A percentile compares a stretch with the other conserved stretches of the same genome.
Evolutionary conservation across 2,113 vertebrate species (phyloP).

Genomic region (Illadopsis cleaveri): DNA sequence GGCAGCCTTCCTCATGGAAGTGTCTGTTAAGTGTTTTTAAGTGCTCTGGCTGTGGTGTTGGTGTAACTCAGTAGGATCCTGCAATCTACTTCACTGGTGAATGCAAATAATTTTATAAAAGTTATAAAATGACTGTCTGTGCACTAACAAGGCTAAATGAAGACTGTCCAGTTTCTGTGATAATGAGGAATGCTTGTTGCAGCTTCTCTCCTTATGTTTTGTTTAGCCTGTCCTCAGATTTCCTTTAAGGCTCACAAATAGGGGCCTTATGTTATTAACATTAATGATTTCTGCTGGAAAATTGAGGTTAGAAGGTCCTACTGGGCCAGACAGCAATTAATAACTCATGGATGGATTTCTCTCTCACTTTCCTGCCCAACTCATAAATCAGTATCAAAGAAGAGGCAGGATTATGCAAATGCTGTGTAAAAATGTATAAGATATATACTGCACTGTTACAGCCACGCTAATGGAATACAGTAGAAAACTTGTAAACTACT

Average conservation of each 20-base stretch:
- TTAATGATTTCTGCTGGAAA: conserved; percentile 60
- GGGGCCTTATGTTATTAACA: conserved; percentile 39
- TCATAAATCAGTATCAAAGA: conserved; percentile 59
- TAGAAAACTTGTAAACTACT: not conserved
- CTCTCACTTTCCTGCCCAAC: conserved; percentile 52
- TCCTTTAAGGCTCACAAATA: not conserved
- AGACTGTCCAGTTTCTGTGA: not conserved
- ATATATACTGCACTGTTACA: not conserved
- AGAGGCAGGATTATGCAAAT: conserved; percentile 54
- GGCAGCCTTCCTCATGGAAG: not conserved
- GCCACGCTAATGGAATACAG: not conserved
- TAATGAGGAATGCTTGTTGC: not conserved
- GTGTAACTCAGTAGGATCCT: not conserved
- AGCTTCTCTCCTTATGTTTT: not conserved
- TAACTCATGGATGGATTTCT: conserved; percentile 48
- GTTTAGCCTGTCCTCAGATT: not conserved
- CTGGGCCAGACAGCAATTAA: conserved; percentile 54
- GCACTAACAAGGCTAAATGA: not conserved
- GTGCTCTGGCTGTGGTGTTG: not conserved
- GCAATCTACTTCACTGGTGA: not conserved
- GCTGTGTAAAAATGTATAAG: not conserved
- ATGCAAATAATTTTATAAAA: not conserved
- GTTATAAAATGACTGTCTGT: not conserved
- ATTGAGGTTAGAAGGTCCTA: conserved; percentile 62
- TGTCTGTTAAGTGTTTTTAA: not conserved